phyloP scores from a whole-genome alignment of 2,113 vertebrate genomes.

The Zosterops hypoxanthus region DNA sequence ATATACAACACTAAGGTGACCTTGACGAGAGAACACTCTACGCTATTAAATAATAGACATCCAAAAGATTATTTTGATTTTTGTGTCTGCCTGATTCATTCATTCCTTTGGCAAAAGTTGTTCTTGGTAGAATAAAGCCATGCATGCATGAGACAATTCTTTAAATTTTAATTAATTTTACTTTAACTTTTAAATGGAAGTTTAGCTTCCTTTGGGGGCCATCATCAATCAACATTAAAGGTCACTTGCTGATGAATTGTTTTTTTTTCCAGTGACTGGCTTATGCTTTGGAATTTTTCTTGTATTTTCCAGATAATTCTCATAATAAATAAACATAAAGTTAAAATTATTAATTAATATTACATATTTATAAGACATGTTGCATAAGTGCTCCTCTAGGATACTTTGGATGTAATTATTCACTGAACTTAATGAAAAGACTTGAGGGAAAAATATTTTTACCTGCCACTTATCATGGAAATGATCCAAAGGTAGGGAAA shows the following conservation, averaged over 20 bases:
- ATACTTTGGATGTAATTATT: neutral
- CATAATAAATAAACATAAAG: neutral
- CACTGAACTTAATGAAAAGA: neutral
- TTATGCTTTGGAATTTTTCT: neutral
- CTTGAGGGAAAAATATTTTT: neutral
- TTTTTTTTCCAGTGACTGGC: constrained; percentile 5
- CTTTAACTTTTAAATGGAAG: neutral
- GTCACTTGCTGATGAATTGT: constrained; percentile 7
- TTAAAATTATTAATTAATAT: neutral
- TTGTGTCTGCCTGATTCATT: neutral
- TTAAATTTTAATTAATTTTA: constrained; percentile 34
- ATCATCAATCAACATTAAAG: neutral
- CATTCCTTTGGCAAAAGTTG: constrained; percentile 38
- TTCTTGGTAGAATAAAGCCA: constrained; percentile 11
- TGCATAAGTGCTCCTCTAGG: neutral
- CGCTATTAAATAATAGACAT: neutral
- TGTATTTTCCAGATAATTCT: neutral
- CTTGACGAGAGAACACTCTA: constrained; percentile 12
- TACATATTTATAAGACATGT: constrained; percentile 10
- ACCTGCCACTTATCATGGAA: neutral
- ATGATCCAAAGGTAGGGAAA: neutral
- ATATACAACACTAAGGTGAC: constrained; percentile 3
- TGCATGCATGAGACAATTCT: neutral
- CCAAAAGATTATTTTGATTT: constrained; percentile 42
- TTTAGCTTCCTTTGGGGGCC: neutral